A percentile compares a stretch with the other conserved stretches of the same genome.
phyloP scores from a whole-genome alignment of 2,113 vertebrate genomes.

The Isurus oxyrinchus region DNA sequence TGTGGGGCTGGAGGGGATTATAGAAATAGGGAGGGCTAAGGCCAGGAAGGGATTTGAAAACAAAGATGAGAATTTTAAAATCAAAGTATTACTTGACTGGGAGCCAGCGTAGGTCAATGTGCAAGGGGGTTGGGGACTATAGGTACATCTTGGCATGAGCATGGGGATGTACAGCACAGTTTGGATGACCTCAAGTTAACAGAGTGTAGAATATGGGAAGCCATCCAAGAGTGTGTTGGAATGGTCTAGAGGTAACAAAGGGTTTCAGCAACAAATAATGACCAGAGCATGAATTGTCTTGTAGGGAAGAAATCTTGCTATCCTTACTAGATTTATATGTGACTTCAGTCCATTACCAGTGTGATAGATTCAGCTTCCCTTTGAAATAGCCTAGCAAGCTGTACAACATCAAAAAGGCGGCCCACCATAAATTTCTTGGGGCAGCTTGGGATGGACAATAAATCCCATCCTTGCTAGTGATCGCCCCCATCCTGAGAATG shows the following conservation, averaged over 20 bases:
- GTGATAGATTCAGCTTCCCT: not conserved
- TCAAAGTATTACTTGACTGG: too few species aligned
- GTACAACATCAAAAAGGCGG: not conserved
- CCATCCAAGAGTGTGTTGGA: too few species aligned
- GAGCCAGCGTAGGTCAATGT: too few species aligned
- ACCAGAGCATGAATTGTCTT: not conserved
- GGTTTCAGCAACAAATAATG: too few species aligned
- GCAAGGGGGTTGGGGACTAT: too few species aligned
- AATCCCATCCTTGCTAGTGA: not conserved
- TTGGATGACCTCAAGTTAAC: too few species aligned
- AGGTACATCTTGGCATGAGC: too few species aligned
- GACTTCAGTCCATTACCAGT: not conserved
- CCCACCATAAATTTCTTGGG: not conserved
- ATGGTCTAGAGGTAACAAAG: too few species aligned
- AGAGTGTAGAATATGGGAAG: too few species aligned
- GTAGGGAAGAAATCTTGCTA: not conserved
- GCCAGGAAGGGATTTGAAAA: too few species aligned
- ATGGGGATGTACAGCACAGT: too few species aligned
- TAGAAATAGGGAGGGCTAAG: not conserved
- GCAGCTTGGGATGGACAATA: not conserved
- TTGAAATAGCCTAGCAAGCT: not conserved
- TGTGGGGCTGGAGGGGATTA: not conserved
- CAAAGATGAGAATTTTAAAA: not conserved
- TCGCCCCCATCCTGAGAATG: not conserved
- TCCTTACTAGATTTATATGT: not conserved